phyloP scores from a whole-genome alignment of 2,113 vertebrate species.

The Hipposideros armiger region DNA sequence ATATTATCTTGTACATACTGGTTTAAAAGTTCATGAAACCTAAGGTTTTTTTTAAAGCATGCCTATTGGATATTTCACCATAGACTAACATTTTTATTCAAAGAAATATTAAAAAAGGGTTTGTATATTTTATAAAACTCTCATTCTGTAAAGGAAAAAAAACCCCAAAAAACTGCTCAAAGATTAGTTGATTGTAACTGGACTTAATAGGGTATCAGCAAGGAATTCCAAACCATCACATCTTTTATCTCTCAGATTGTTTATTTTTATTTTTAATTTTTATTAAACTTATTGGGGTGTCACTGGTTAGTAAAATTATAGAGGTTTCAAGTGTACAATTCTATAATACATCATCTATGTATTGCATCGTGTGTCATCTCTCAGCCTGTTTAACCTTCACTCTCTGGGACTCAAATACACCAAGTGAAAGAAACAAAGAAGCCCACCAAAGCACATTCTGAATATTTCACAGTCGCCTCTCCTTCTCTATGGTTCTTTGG shows the following conservation, averaged over 20 bases:
- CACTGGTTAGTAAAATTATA: too few relatives aligned
- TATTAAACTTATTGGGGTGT: too few relatives aligned
- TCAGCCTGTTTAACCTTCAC: neutral
- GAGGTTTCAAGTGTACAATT: too few relatives aligned
- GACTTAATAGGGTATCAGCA: neutral
- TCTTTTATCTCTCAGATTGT: neutral
- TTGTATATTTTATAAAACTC: neutral
- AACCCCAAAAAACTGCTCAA: neutral
- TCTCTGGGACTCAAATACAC: neutral
- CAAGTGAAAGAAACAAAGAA: neutral
- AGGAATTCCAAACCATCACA: neutral
- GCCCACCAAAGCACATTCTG: neutral
- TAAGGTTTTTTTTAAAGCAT: neutral
- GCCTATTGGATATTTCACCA: neutral
- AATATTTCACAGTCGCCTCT: neutral
- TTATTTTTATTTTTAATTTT: too few relatives aligned
- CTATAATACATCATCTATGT: too few relatives aligned
- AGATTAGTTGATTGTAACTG: neutral
- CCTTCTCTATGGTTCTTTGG: neutral
- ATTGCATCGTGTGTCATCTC: neutral
- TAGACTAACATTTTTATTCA: neutral
- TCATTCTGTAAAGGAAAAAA: neutral
- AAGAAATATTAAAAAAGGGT: neutral
- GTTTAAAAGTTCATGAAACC: slow-evolving; percentile 13
- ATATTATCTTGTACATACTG: neutral